phyloP scores from a whole-genome alignment of 2,888 invertebrate species.

The Apamea sordens region DNA sequence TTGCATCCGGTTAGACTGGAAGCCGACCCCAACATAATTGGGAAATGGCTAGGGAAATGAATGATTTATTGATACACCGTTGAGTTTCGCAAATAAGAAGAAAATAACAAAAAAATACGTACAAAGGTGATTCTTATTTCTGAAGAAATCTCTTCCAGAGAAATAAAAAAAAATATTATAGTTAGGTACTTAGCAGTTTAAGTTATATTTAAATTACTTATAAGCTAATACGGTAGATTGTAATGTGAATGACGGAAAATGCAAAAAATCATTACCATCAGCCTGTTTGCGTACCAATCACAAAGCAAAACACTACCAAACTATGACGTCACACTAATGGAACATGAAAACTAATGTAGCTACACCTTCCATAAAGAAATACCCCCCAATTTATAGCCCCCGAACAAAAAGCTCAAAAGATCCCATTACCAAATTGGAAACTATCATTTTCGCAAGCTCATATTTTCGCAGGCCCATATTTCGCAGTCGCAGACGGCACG shows the following conservation, averaged over 20 bases:
- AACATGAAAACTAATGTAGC: slow-evolving; percentile 8
- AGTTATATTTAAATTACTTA: neutral
- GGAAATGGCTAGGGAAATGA: too few species aligned
- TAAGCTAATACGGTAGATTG: neutral
- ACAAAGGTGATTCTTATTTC: neutral
- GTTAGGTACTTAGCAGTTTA: too few species aligned
- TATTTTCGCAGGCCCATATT: slow-evolving; percentile 68
- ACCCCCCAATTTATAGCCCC: slow-evolving; percentile 35
- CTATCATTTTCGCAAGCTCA: slow-evolving; percentile 62
- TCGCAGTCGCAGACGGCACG: slow-evolving; percentile 65
- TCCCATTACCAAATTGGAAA: slow-evolving; percentile 74
- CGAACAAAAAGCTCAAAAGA: slow-evolving; percentile 31
- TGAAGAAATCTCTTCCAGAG: neutral
- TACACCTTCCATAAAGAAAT: slow-evolving; percentile 24
- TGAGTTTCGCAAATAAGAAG: too few species aligned
- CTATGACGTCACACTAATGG: slow-evolving; percentile 36
- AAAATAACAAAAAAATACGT: neutral
- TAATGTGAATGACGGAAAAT: too few species aligned
- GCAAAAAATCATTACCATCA: neutral
- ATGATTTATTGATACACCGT: too few species aligned
- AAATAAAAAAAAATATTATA: neutral
- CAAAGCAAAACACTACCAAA: neutral
- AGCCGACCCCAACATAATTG: too few species aligned
- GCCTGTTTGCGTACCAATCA: neutral
- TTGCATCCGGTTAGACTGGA: too few species aligned